phyloP scores from a whole-genome alignment of 64 coral and sea anemone species.

The Orbicella faveolata region DNA sequence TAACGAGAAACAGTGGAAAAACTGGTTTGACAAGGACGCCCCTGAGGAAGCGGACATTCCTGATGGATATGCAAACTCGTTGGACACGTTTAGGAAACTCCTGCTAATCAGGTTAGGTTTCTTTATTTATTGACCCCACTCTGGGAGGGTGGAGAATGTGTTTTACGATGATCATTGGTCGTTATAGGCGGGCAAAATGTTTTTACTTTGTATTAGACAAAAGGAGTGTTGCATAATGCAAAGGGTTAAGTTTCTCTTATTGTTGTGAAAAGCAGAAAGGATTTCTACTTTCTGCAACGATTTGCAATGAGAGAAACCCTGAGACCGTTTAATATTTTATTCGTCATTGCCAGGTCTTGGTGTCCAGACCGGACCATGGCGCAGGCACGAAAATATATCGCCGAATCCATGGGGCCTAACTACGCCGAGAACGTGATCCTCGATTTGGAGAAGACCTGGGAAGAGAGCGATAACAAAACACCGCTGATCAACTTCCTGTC shows the following conservation, averaged over 20 bases:
- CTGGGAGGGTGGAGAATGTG: too few species aligned
- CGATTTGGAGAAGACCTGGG: conserved; percentile 98
- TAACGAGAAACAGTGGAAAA: conserved; percentile 98
- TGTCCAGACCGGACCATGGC: conserved; percentile 97
- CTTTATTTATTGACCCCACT: too few species aligned
- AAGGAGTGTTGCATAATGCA: too few species aligned
- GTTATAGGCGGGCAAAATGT: too few species aligned
- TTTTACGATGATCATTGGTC: too few species aligned
- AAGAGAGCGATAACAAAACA: conserved; percentile 88
- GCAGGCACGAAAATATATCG: conserved; percentile 97
- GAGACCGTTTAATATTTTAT: background rate
- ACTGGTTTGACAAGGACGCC: conserved; percentile 97
- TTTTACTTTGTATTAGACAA: too few species aligned
- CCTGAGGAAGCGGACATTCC: conserved; percentile 92
- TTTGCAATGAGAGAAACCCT: background rate
- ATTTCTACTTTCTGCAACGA: background rate
- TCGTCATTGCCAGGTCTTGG: conserved; percentile 68
- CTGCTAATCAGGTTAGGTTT: conserved; percentile 79
- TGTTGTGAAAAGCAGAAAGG: background rate
- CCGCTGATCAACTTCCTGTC: conserved; percentile 94
- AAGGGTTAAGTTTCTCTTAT: too few species aligned
- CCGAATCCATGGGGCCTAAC: conserved; percentile 71
- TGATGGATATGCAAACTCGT: conserved; percentile 92
- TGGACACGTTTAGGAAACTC: conserved; percentile 96
- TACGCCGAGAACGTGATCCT: conserved; percentile 95